Percentiles rank a stretch among this genome's conserved stretches.
These are phyloP conservation scores for Drosophila rufa DNA, from an alignment of 1,140 invertebrate species.

Conservation along the genomic window DNA sequence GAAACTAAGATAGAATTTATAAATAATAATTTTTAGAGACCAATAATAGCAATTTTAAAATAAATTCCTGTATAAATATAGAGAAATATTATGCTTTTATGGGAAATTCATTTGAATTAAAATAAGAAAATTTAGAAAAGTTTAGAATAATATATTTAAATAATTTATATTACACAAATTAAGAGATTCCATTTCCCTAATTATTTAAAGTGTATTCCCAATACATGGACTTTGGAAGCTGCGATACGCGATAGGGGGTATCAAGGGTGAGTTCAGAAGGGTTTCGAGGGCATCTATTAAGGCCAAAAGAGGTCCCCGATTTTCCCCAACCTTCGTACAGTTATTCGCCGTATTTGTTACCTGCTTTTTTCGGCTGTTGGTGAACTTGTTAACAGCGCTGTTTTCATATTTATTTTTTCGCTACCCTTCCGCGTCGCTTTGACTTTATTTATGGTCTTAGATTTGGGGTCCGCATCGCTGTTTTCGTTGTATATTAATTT, in stretches of 20 bases:
- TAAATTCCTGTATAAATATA: too few species aligned
- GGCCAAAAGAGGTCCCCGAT: constrained; percentile 18
- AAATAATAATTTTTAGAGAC: background rate
- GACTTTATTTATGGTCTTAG: constrained; percentile 76
- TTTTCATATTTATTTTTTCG: constrained; percentile 66
- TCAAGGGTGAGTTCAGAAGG: constrained; percentile 24
- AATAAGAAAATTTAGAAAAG: too few species aligned
- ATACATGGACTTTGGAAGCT: constrained; percentile 21
- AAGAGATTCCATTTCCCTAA: too few species aligned
- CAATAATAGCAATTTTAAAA: background rate
- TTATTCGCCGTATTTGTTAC: constrained; percentile 54
- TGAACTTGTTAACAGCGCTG: constrained; percentile 79
- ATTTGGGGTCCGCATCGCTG: constrained; percentile 65
- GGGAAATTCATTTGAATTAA: too few species aligned
- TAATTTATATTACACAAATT: too few species aligned
- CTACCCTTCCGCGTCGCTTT: constrained; percentile 50
- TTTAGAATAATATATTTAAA: too few species aligned
- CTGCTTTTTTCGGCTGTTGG: constrained; percentile 54
- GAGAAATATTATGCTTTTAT: too few species aligned
- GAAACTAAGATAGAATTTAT: too few species aligned
- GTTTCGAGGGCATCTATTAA: constrained; percentile 37
- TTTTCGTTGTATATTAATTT: constrained; percentile 76
- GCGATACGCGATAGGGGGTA: constrained; percentile 24
- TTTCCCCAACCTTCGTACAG: constrained; percentile 15
- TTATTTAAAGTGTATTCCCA: constrained; percentile 7